Conservation (phyloP, 2,113 vertebrate genomes). For the Pitta sordida region DNA sequence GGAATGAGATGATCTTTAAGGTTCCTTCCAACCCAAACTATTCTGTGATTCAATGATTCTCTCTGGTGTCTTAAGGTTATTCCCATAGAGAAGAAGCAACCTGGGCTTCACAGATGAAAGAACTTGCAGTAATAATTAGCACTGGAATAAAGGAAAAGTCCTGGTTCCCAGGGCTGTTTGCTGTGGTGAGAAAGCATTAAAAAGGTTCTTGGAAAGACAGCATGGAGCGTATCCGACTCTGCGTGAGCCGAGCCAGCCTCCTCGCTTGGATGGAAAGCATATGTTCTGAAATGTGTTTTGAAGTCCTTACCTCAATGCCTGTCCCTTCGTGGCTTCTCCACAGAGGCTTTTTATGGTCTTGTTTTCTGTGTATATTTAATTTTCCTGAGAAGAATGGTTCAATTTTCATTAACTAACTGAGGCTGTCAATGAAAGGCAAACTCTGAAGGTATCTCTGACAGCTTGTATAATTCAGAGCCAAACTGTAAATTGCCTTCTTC, state of each 20-base stretch:
- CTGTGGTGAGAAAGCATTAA: neutral
- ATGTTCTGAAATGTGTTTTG: neutral
- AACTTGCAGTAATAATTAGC: neutral
- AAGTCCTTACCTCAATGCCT: neutral
- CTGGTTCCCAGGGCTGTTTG: neutral
- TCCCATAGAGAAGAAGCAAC: neutral
- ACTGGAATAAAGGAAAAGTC: neutral
- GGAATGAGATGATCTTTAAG: neutral
- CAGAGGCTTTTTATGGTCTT: neutral
- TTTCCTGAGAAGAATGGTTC: conserved; percentile 1
- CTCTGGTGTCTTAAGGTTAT: neutral
- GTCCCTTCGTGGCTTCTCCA: accelerated
- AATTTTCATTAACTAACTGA: neutral
- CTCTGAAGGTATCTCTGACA: neutral
- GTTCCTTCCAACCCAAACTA: neutral
- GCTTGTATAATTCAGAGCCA: neutral
- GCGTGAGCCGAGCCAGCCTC: neutral
- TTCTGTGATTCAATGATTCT: neutral
- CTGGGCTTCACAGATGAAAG: neutral
- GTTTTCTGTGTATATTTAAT: neutral
- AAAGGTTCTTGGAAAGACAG: neutral
- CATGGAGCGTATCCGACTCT: neutral
- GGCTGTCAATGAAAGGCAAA: neutral
- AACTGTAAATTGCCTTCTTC: neutral
- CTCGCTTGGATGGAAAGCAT: neutral